Percentiles rank a stretch among this genome's conserved stretches.
These are phyloP conservation scores for Thalassophryne amazonica DNA, from an alignment of 2,797 vertebrate genomes.

Conservation along the genomic window DNA sequence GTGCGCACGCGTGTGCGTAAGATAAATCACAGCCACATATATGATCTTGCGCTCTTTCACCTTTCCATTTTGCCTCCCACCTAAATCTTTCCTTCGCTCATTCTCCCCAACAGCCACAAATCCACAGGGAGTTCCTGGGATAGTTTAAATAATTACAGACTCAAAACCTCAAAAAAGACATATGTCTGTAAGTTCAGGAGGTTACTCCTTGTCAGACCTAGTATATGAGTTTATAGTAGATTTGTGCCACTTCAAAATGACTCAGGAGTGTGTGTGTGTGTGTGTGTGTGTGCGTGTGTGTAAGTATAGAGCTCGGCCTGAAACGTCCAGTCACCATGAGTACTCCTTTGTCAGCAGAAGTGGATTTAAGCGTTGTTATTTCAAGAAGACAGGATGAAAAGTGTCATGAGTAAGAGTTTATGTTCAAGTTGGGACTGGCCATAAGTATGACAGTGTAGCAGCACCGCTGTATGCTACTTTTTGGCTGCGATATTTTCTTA, in stretches of 20 bases:
- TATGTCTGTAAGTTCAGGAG: slow-evolving; percentile 4
- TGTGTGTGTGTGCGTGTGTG: not conserved
- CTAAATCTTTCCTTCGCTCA: slow-evolving; percentile 14
- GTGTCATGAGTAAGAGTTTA: not conserved
- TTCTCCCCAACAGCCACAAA: not conserved
- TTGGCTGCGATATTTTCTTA: no score
- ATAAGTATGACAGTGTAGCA: no score
- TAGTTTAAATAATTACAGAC: slow-evolving; percentile 31
- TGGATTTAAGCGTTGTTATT: not conserved
- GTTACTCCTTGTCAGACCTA: slow-evolving; percentile 36
- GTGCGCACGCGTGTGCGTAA: not conserved
- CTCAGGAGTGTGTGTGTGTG: not conserved
- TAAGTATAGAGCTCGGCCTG: not conserved
- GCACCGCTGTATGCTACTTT: no score
- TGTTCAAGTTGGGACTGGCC: no score
- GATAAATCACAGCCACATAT: slow-evolving; percentile 49
- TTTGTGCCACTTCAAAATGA: slow-evolving; percentile 7
- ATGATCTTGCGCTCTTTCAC: not conserved
- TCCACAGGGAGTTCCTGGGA: not conserved
- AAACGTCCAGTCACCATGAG: not conserved
- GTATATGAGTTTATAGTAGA: slow-evolving; percentile 7
- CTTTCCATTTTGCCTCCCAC: slow-evolving; percentile 16
- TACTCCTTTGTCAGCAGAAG: slow-evolving; percentile 12
- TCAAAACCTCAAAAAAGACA: slow-evolving; percentile 22
- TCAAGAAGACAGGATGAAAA: slow-evolving; percentile 7